A percentile compares a stretch with the other conserved stretches of the same genome.
Evolutionary conservation across 1,140 invertebrate species (phyloP).

Genomic region (Notospermus geniculatus): DNA sequence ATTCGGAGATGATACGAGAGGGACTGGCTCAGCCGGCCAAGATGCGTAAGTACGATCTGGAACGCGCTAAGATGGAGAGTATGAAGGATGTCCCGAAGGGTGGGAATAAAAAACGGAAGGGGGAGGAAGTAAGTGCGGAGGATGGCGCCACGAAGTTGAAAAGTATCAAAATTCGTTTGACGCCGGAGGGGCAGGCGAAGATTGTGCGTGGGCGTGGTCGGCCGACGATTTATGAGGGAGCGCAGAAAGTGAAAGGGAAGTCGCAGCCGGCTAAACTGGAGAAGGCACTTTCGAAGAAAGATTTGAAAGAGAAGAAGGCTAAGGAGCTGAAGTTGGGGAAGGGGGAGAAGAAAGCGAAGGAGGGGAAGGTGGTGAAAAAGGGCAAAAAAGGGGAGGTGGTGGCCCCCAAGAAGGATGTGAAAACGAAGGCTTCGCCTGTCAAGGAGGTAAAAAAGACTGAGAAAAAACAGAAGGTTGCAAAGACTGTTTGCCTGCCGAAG

Average conservation of each 20-base stretch:
- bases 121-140: neutral
- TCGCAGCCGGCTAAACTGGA: slow-evolving; percentile 21
- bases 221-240: neutral
- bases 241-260: slow-evolving; percentile 3
- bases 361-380: slow-evolving; percentile 4
- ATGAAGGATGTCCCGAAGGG: slow-evolving; percentile 4
- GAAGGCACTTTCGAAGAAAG: slow-evolving; percentile 30
- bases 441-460: neutral
- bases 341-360: neutral
- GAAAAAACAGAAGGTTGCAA: neutral
- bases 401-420: slow-evolving; percentile 9
- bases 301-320: slow-evolving; percentile 10
- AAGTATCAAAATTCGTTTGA: slow-evolving; percentile 21
- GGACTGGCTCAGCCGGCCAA: slow-evolving; percentile 13
- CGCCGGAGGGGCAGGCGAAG: slow-evolving; percentile 13
- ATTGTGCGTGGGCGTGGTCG: slow-evolving; percentile 15
- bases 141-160: slow-evolving; percentile 13
- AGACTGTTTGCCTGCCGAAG: neutral
- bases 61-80: slow-evolving; percentile 3
- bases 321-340: neutral
- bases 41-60: slow-evolving; percentile 4
- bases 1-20: neutral
- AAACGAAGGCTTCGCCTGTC: neutral
- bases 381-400: slow-evolving; percentile 16
- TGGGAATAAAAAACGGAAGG: slow-evolving; percentile 8